Evolutionary conservation across 2,797 vertebrate species (phyloP).

Genomic region (Natrix natrix): DNA sequence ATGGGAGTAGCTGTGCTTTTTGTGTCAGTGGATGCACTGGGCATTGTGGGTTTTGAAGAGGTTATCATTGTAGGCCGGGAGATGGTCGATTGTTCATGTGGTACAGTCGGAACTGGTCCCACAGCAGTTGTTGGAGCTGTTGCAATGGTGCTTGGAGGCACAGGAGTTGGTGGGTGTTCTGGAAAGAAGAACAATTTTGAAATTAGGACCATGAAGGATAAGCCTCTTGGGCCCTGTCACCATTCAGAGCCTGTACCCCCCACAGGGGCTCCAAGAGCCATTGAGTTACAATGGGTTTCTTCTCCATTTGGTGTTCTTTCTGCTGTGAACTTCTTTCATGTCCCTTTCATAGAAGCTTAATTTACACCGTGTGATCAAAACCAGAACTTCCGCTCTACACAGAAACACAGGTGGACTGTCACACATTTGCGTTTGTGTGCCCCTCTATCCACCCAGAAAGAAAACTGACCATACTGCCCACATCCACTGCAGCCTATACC

Average conservation of each 20-base stretch:
- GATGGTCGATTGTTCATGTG: neutral
- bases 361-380: neutral
- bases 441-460: neutral
- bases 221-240: too few species aligned
- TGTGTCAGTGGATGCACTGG: neutral
- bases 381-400: neutral
- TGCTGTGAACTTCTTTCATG: neutral
- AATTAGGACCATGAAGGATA: neutral
- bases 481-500: neutral
- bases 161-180: neutral
- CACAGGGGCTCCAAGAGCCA: neutral
- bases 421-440: neutral
- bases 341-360: neutral
- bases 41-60: neutral
- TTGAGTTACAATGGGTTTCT: rapidly evolving
- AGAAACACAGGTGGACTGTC: neutral
- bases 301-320: neutral
- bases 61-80: neutral
- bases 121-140: neutral
- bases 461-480: neutral
- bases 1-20: neutral
- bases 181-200: neutral
- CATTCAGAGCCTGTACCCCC: too few species aligned
- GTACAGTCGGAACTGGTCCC: neutral
- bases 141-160: neutral